Percentiles rank a stretch among this genome's conserved stretches.
phyloP scores from a whole-genome alignment of 1,140 invertebrate species.

The Ceratina japonica region DNA sequence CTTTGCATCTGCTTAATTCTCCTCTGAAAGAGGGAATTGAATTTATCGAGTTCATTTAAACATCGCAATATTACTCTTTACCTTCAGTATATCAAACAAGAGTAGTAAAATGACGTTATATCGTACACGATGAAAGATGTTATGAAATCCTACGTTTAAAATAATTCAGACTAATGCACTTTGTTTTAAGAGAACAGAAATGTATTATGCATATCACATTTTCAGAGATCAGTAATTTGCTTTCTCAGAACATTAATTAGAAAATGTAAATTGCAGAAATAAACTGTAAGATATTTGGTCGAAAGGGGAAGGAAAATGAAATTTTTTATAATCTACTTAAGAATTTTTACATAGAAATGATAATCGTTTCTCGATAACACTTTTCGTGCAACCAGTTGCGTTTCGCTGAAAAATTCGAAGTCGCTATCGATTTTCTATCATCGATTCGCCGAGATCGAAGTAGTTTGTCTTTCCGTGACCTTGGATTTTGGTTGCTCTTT shows the following conservation, averaged over 20 bases:
- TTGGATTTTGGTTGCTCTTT: slow-evolving; percentile 7
- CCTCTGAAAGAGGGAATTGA: neutral
- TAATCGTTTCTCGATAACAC: neutral
- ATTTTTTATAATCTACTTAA: neutral
- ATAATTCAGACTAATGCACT: no score
- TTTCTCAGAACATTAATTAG: no score
- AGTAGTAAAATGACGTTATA: no score
- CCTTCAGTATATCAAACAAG: no score
- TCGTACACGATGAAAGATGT: no score
- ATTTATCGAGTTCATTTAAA: neutral
- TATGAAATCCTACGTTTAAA: no score
- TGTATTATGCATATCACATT: neutral
- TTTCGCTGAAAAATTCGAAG: slow-evolving; percentile 7
- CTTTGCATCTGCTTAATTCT: slow-evolving; percentile 13
- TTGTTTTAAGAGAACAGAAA: no score
- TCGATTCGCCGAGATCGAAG: neutral
- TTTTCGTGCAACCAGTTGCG: neutral
- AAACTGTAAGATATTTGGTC: no score
- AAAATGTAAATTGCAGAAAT: neutral
- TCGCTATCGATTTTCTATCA: slow-evolving; percentile 9
- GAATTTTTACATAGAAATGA: neutral
- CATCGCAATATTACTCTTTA: neutral
- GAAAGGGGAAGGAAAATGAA: neutral
- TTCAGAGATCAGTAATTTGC: no score
- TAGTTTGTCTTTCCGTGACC: neutral